These are phyloP conservation scores for Bombus polaris DNA, from an alignment of 1,140 invertebrate species.

Conservation along the genomic window DNA sequence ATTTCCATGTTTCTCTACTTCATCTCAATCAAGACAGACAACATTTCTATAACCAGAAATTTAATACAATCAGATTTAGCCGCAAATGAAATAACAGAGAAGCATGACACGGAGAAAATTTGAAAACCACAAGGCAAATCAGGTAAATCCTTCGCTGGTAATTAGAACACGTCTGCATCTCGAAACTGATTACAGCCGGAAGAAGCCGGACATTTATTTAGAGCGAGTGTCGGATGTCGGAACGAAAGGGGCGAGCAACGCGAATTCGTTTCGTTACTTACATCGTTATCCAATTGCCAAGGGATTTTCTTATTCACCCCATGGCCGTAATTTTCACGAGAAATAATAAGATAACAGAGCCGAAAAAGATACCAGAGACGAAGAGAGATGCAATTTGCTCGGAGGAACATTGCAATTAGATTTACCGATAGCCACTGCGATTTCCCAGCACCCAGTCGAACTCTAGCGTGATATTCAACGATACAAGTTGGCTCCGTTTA, in stretches of 20 bases:
- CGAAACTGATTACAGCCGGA: not conserved
- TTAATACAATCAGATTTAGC: not conserved
- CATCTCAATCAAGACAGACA: too few relatives aligned
- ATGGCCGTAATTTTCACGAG: not conserved
- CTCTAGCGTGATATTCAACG: not conserved
- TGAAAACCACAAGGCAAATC: not conserved
- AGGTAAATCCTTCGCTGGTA: not conserved
- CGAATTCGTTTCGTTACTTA: conserved; percentile 7
- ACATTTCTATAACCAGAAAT: not conserved
- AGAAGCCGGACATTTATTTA: not conserved
- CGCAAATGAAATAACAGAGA: not conserved
- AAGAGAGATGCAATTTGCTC: not conserved
- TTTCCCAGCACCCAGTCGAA: not conserved
- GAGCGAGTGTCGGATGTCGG: not conserved
- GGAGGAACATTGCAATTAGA: not conserved
- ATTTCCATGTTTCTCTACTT: too few relatives aligned
- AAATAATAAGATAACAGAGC: conserved; percentile 22
- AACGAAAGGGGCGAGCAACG: not conserved
- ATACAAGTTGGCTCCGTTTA: not conserved
- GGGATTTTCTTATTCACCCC: conserved; percentile 13
- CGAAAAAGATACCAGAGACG: not conserved
- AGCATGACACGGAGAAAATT: not conserved
- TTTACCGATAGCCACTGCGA: conserved; percentile 4
- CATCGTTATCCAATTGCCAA: not conserved
- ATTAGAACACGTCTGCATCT: not conserved